Evolutionary conservation across 2,797 vertebrate species (phyloP).

Genomic region (Alfaro cultratus): DNA sequence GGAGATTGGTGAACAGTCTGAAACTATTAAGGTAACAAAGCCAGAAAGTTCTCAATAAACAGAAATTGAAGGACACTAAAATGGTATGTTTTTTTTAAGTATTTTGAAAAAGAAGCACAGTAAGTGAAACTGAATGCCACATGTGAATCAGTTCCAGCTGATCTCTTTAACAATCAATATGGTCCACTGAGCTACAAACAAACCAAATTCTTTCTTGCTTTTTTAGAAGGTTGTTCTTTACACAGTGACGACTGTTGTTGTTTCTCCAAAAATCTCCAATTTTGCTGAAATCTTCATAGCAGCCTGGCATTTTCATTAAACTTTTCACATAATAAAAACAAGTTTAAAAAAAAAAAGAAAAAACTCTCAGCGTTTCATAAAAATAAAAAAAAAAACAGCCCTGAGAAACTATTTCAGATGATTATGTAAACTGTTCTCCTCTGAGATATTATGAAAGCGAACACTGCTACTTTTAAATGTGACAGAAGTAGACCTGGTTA

Average conservation of each 20-base stretch:
- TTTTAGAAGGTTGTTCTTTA: background rate
- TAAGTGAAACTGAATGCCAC: background rate
- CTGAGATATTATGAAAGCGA: constrained; percentile 27
- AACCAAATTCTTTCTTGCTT: background rate
- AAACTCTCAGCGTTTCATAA: constrained; percentile 30
- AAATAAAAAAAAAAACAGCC: background rate
- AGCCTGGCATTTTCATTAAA: constrained; percentile 24
- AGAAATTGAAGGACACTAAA: too few species aligned
- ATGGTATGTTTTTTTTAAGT: background rate
- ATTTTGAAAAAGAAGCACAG: background rate
- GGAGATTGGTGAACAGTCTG: background rate
- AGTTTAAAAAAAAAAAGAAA: background rate
- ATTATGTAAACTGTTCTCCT: constrained; percentile 6
- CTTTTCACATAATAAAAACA: background rate
- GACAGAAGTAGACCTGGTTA: constrained; percentile 9
- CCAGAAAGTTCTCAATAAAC: too few species aligned
- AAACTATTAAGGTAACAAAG: background rate
- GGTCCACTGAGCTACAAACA: background rate
- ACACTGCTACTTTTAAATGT: constrained; percentile 21
- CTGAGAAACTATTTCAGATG: constrained; percentile 18
- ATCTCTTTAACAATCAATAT: background rate
- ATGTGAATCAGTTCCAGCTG: background rate
- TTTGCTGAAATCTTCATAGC: background rate
- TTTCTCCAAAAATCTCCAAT: background rate
- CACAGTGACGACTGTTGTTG: background rate